Evolutionary conservation across 2,113 vertebrate genomes (phyloP).

Genomic region (Lycocorax pyrrhopterus): DNA sequence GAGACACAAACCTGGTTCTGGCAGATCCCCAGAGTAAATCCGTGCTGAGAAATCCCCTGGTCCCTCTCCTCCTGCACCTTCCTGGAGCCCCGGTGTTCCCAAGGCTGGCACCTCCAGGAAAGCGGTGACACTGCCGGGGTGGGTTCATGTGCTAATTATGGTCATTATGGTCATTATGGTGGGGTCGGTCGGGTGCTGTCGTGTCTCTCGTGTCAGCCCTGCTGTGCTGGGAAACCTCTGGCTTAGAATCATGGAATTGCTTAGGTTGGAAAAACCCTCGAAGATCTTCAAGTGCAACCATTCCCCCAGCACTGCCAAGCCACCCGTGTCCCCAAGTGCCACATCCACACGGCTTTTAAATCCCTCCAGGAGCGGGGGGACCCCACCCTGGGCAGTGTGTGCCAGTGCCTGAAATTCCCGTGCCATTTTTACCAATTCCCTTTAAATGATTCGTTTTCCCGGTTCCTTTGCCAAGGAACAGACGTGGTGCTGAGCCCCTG

Average conservation of each 20-base stretch:
- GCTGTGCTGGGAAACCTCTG: background rate
- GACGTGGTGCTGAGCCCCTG: rapidly evolving
- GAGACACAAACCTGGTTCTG: background rate
- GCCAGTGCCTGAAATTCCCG: background rate
- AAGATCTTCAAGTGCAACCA: too few relatives aligned
- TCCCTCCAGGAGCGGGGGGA: background rate
- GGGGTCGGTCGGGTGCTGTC: background rate
- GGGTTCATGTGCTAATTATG: background rate
- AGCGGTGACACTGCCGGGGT: rapidly evolving
- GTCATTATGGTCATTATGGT: background rate
- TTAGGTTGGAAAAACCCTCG: background rate
- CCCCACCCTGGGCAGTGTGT: background rate
- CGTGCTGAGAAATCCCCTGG: background rate
- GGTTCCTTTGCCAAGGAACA: rapidly evolving
- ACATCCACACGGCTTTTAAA: rapidly evolving
- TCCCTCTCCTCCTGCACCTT: background rate
- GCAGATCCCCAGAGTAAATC: background rate
- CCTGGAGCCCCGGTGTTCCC: background rate
- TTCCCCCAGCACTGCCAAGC: too few relatives aligned
- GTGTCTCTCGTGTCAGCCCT: background rate
- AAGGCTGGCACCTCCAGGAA: background rate
- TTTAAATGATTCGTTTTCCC: background rate
- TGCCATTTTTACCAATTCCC: rapidly evolving
- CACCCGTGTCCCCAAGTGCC: background rate
- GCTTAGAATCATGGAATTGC: background rate